Conservation (phyloP, 2,888 invertebrate genomes). For the Parochlus steinenii region DNA sequence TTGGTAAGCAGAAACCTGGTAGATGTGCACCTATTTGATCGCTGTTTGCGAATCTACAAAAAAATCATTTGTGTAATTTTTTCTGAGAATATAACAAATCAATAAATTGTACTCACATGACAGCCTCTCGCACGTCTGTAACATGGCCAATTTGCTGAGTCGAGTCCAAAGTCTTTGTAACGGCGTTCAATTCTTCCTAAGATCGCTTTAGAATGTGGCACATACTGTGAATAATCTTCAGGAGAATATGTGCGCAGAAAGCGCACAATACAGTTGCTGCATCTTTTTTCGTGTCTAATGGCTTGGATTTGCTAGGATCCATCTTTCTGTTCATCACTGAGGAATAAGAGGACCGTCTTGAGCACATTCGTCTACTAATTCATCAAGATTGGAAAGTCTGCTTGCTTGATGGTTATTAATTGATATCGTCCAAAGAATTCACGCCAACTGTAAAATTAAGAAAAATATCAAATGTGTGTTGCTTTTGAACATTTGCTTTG, state of each 20-base stretch:
- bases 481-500: no score
- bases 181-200: constrained; percentile 81
- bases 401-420: constrained; percentile 86
- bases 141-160: constrained; percentile 76
- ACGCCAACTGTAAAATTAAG: no score
- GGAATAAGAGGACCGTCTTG: constrained; percentile 83
- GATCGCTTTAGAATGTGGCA: constrained; percentile 73
- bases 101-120: no score
- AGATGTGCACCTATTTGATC: constrained; percentile 64
- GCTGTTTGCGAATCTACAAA: constrained; percentile 70
- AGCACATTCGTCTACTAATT: constrained; percentile 68
- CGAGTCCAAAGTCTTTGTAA: constrained; percentile 74
- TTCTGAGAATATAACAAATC: no score
- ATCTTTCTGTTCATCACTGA: constrained; percentile 76
- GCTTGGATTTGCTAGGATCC: constrained; percentile 50
- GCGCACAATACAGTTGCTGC: constrained; percentile 73
- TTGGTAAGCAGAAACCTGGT: constrained; percentile 87
- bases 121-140: constrained; percentile 77
- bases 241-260: constrained; percentile 77
- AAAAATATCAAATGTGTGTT: no score
- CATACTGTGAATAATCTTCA: constrained; percentile 73
- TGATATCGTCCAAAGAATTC: constrained; percentile 89
- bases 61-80: no score
- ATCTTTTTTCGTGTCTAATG: constrained; percentile 50
- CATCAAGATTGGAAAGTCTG: constrained; percentile 54